Conservation (phyloP, 2,888 invertebrate species). For the Lordiphosa fenestrarum region DNA sequence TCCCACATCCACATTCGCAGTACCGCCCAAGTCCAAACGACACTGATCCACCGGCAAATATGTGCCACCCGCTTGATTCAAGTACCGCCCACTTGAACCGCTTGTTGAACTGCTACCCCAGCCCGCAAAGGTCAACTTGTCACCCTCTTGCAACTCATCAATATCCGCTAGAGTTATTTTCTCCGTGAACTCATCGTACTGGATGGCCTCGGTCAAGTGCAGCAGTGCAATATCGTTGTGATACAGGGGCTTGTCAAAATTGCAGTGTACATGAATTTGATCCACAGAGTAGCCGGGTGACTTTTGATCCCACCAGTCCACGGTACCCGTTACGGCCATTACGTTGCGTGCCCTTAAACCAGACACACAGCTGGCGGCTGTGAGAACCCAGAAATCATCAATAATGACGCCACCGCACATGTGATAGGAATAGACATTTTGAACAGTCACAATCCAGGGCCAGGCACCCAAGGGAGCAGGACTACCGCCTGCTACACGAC, state of each 20-base stretch:
- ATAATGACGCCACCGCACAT: slow-evolving; percentile 72
- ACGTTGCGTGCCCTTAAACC: slow-evolving; percentile 46
- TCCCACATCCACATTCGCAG: slow-evolving; percentile 81
- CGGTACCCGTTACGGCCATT: slow-evolving; percentile 56
- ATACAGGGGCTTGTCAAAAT: slow-evolving; percentile 59
- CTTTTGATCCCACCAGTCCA: slow-evolving; percentile 41
- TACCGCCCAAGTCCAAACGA: slow-evolving; percentile 78
- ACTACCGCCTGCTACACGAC: slow-evolving; percentile 59
- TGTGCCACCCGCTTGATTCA: slow-evolving; percentile 82
- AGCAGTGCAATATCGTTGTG: slow-evolving; percentile 86
- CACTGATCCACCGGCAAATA: slow-evolving; percentile 82
- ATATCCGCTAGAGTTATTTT: slow-evolving; percentile 81
- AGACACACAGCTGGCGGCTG: slow-evolving; percentile 72
- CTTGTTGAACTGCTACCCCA: slow-evolving; percentile 81
- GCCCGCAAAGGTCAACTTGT: slow-evolving; percentile 82
- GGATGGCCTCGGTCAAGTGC: slow-evolving; percentile 81
- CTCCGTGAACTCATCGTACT: slow-evolving; percentile 81
- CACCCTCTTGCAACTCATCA: slow-evolving; percentile 78
- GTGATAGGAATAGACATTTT: slow-evolving; percentile 53
- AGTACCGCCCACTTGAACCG: slow-evolving; percentile 81
- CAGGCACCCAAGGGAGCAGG: slow-evolving; percentile 43
- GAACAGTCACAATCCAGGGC: slow-evolving; percentile 75
- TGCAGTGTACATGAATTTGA: slow-evolving; percentile 55
- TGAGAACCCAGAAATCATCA: slow-evolving; percentile 52
- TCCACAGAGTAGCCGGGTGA: slow-evolving; percentile 42